phyloP scores from a whole-genome alignment of 2,888 invertebrate species.

The Mythimna lalbum region DNA sequence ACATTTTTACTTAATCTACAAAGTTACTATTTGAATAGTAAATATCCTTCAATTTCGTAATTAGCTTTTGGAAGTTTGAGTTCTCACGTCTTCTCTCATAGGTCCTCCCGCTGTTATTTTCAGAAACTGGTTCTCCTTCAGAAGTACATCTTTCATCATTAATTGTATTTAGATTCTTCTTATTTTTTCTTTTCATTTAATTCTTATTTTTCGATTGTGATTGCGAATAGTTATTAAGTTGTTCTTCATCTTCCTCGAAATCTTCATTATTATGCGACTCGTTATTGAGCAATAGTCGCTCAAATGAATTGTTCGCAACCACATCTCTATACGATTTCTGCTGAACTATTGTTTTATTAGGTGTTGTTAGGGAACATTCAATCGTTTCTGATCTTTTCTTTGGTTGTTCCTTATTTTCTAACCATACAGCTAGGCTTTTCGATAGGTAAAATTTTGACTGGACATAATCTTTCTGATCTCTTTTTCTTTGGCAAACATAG shows the following conservation, averaged over 20 bases:
- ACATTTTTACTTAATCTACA: constrained; percentile 7
- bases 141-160: neutral
- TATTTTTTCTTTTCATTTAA: neutral
- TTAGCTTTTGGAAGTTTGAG: too few relatives aligned
- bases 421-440: too few relatives aligned
- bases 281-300: too few relatives aligned
- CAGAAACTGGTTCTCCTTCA: neutral
- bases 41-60: too few relatives aligned
- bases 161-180: neutral
- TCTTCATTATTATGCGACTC: neutral
- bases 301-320: too few relatives aligned
- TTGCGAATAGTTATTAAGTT: too few relatives aligned
- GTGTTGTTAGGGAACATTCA: neutral
- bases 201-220: neutral
- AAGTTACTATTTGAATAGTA: neutral
- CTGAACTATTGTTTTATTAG: neutral
- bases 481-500: too few relatives aligned
- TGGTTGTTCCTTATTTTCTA: too few relatives aligned
- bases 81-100: neutral
- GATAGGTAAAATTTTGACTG: too few relatives aligned
- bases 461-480: too few relatives aligned
- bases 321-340: neutral
- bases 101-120: neutral
- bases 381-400: too few relatives aligned
- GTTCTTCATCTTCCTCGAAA: neutral